These are phyloP conservation scores for Luehdorfia chinensis DNA, from an alignment of 1,140 invertebrate species.

Conservation along the genomic window DNA sequence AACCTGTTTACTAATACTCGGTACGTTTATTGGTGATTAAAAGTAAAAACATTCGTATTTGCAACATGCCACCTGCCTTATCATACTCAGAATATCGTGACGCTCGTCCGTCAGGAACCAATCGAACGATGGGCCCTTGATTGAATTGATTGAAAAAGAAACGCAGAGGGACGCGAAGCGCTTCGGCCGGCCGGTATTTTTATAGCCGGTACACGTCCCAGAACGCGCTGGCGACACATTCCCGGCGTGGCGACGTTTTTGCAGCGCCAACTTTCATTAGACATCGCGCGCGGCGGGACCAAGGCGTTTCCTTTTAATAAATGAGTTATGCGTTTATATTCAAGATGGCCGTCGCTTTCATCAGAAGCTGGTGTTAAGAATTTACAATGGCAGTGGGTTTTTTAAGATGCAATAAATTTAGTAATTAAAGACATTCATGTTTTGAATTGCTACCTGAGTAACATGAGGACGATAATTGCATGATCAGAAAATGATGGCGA, in stretches of 20 bases:
- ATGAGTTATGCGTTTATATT: slow-evolving; percentile 66
- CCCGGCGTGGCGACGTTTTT: slow-evolving; percentile 63
- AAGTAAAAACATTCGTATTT: neutral
- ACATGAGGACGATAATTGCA: neutral
- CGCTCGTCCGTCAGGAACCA: slow-evolving; percentile 46
- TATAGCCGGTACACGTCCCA: slow-evolving; percentile 64
- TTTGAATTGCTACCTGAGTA: slow-evolving; percentile 7
- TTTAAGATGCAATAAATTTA: slow-evolving; percentile 17
- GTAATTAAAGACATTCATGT: slow-evolving; percentile 13
- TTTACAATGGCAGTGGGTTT: slow-evolving; percentile 39
- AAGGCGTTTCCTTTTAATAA: slow-evolving; percentile 63
- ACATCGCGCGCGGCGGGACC: slow-evolving; percentile 45
- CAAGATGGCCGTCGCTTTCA: slow-evolving; percentile 52
- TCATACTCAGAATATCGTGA: slow-evolving; percentile 26
- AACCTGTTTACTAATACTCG: no score
- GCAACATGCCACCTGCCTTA: neutral
- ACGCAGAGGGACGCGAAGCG: slow-evolving; percentile 41
- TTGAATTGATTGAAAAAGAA: slow-evolving; percentile 73
- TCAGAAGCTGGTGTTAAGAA: slow-evolving; percentile 45
- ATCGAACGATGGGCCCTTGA: slow-evolving; percentile 50
- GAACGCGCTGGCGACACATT: slow-evolving; percentile 69
- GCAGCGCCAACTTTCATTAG: slow-evolving; percentile 64
- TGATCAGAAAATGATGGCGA: neutral
- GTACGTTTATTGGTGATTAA: slow-evolving; percentile 1
- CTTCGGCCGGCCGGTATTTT: slow-evolving; percentile 55